A percentile compares a stretch with the other conserved stretches of the same genome.
Evolutionary conservation across 2,113 vertebrate genomes (phyloP).

Genomic region (Corythaixoides concolor): DNA sequence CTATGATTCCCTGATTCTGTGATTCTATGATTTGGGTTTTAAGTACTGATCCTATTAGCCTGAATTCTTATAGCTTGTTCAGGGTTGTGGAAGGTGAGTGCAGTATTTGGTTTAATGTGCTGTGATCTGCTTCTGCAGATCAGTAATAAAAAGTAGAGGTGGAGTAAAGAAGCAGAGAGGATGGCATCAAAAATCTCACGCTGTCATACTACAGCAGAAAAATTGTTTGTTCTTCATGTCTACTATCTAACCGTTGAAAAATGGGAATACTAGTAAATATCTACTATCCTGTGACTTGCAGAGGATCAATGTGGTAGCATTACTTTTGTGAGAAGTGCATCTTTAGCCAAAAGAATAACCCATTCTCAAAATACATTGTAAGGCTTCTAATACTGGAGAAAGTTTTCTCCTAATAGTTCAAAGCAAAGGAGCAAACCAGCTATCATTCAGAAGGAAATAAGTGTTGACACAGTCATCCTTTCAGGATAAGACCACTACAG

Average conservation of each 20-base stretch:
- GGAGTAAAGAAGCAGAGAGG: neutral
- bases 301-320: neutral
- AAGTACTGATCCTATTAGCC: neutral
- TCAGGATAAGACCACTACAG: neutral
- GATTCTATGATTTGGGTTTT: neutral
- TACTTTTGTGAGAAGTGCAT: neutral
- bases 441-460: neutral
- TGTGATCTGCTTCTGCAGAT: neutral
- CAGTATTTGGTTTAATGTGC: neutral
- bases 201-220: neutral
- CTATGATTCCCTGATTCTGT: no score
- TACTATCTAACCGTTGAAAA: neutral
- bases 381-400: neutral
- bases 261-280: neutral
- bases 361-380: neutral
- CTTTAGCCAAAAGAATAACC: neutral
- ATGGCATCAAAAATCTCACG: neutral
- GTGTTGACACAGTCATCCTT: neutral
- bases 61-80: neutral
- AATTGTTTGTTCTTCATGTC: neutral
- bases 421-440: neutral
- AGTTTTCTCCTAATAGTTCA: neutral
- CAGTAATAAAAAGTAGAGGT: neutral
- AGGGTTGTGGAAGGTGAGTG: neutral
- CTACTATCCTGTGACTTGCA: neutral